These are phyloP conservation scores for Platysteira castanea DNA, from an alignment of 2,113 vertebrate species.

Conservation along the genomic window DNA sequence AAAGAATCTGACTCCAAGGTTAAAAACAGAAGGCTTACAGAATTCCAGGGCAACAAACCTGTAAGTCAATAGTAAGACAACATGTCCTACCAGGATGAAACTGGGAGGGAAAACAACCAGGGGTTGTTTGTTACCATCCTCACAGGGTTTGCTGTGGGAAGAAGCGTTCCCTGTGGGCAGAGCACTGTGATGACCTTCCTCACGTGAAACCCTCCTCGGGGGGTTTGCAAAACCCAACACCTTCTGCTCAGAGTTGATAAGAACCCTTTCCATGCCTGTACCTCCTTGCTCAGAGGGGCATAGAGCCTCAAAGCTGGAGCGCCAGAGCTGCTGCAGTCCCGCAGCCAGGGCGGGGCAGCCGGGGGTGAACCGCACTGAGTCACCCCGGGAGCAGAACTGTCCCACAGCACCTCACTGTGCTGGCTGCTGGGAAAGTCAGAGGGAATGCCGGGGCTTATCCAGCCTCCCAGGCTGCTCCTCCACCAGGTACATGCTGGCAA, in stretches of 20 bases:
- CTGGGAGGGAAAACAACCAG: not conserved
- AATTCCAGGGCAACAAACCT: no score
- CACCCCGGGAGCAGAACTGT: not conserved
- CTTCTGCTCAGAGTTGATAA: not conserved
- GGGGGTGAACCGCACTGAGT: rapidly evolving
- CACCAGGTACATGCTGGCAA: rapidly evolving
- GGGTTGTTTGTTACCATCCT: not conserved
- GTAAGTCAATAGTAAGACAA: not conserved
- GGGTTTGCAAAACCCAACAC: not conserved
- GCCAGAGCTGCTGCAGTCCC: not conserved
- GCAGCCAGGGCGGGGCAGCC: rapidly evolving
- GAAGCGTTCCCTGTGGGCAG: not conserved
- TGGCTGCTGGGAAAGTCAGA: not conserved
- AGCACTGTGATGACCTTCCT: not conserved
- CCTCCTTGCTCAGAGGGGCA: not conserved
- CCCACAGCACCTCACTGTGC: not conserved
- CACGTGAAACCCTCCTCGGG: not conserved
- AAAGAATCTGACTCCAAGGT: no score
- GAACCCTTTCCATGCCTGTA: not conserved
- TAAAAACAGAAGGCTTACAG: no score
- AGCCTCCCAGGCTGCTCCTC: not conserved
- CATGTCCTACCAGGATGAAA: not conserved
- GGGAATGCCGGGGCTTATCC: not conserved
- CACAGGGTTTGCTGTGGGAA: not conserved
- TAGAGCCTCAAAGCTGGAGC: not conserved